Base-by-base conservation (phyloP, 2,888 invertebrate species). In the Lycophotia porphyrea region DNA sequence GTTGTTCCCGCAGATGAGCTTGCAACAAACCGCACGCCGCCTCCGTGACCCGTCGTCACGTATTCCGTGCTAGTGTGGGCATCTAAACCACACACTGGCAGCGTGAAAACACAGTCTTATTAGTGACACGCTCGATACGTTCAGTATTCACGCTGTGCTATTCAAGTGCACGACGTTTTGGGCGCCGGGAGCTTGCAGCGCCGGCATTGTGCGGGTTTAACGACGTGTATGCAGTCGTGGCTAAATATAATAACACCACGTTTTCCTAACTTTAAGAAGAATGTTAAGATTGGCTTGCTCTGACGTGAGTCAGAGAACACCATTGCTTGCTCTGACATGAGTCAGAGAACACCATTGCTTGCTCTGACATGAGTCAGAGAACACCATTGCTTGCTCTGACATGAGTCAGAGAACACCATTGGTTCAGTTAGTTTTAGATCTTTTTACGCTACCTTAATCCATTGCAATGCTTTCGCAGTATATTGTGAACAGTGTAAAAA, bases 71-170 rank as follows among this genome's bases (percentile, higher is more conserved):
- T 36, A 27, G 8, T 34, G 15, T 21, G 2, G 8, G 3, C 9
- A 11, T 60, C 44, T 27, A 15, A 27, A 36, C n/a, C 36, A 9
- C 36, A 39, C 31, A 42, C 18, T 69, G 18, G 47, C 18, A n/a
- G 18, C 70, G 70, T 24, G 31, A 52, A 42, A 52, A 21, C 70
- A 68, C 44, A 7, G 5, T 34, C 8, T 42, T 52, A 70, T 52
- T 52, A 52, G 31, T 31, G 44, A 18, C 31, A n/a, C 18, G 31
- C 24, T 49, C 2, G 27, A n/a, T n/a, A 39, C 24, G 27, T 4
- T 55, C 42, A 71, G 1, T 60, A 9, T 21, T 60, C 31, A 60
- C 72, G 71, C n/a, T 31, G 21, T 15, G 71, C n/a, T 9, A 71
- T 69, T 69, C 44, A 49, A 39, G 52, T 18, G 36, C n/a, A 5